Base-by-base conservation (phyloP, 2,888 invertebrate genomes). In the Brachyopa scutellaris region DNA sequence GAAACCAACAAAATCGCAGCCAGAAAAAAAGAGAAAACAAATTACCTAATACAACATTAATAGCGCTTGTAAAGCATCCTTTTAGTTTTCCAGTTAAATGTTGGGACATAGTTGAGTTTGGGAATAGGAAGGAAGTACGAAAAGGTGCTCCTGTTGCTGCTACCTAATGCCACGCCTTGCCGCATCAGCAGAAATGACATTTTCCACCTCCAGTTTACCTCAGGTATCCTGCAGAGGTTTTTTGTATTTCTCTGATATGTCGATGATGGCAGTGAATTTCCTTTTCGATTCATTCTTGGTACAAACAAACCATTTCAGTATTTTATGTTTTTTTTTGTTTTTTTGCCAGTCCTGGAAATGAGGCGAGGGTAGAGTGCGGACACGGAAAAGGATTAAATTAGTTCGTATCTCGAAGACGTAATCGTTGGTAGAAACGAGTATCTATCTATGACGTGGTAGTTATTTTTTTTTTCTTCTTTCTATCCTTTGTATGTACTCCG, bases 161-260 rank as follows among this genome's bases (percentile, higher is more conserved):
- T 21, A 45, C 36, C 70, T 57, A 69, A 76, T 74, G 57, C 21
- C 53, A 64, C 21, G 73, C 47, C 55, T 36, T 13, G 57, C 26
- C 57, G 57, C 62, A 70, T 80, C 80, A 80, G 80, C 80, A 76
- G 59, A 74, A 80, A 74, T 49, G 19, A 8, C 17, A 36, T 33
- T 53, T 42, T 21, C n/a, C 31, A 76, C 57, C 62, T 74, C 76
- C 80, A 70, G 76, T 80, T 80, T n/a, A n/a, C n/a, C n/a, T n/a
- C n/a, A n/a, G n/a, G n/a, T n/a, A n/a, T n/a, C n/a, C n/a, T 69
- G 26, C 26, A 26, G 26, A 74, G 31, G 40, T 62, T 40, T 80
- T 80, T 36, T 38, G 26, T 57, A 47, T 55, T 47, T 33, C 8
- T 36, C 13, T n/a, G 26, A 59, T 70, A 42, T 31, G 57, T 72